A percentile compares a stretch with the other conserved stretches of the same genome.
phyloP scores from a whole-genome alignment of 2,797 vertebrate species.

The Enteromius treurensis region DNA sequence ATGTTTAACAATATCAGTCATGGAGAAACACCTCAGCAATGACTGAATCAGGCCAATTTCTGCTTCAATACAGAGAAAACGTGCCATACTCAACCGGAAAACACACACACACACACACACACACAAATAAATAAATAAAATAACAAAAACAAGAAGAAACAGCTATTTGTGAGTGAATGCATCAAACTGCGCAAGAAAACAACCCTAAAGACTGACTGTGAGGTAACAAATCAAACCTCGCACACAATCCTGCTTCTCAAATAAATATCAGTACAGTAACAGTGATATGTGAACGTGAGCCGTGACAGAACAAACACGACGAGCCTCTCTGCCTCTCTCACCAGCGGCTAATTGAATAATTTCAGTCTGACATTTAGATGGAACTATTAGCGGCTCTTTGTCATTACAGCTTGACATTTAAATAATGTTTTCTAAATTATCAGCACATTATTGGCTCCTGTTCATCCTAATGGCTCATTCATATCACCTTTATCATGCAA shows the following conservation, averaged over 20 bases:
- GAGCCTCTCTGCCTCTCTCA: constrained; percentile 65
- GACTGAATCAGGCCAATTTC: constrained; percentile 63
- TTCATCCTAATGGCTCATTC: constrained; percentile 68
- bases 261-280: constrained; percentile 53
- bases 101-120: neutral
- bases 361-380: constrained; percentile 82
- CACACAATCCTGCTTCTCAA: neutral
- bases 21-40: neutral
- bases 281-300: neutral
- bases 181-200: neutral
- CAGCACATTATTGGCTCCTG: constrained; percentile 72
- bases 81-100: neutral
- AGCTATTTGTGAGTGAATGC: neutral
- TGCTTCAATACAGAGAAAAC: neutral
- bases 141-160: neutral
- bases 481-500: constrained; percentile 60
- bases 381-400: constrained; percentile 72
- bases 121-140: neutral
- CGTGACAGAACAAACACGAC: neutral
- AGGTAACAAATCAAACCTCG: neutral
- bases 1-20: neutral
- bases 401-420: constrained; percentile 80
- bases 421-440: constrained; percentile 79
- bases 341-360: constrained; percentile 79
- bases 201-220: neutral